Evolutionary conservation across 2,797 vertebrate species (phyloP), one percentile per base, ranked within the genome.

Genomic region (Falco concolor): DNA sequence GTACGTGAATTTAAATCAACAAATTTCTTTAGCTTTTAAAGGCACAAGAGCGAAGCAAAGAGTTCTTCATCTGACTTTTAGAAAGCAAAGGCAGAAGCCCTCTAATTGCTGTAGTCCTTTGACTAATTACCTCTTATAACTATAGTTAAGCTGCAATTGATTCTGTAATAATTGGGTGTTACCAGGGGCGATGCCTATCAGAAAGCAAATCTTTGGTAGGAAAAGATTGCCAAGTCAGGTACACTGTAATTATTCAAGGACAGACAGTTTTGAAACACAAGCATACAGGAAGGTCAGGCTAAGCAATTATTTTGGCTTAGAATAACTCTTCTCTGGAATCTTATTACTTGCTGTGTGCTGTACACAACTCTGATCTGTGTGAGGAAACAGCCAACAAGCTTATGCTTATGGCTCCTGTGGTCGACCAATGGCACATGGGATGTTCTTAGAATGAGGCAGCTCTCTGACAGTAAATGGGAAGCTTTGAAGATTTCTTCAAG

Each of bases 261-360:
- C 79, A 90, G 84, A 32, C 49, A 81, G 84, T 74, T 95, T 70
- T 95, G 93, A 92, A 92, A 96, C 95, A 60, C 69, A 92, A 95
- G 68, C 47, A 16, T 67, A 44, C 68, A 52, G 60, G 84, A 92
- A 96, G 69, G 93, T 94, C 93, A 91, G 61, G 56, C 22, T 44
- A 40, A 91, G 59, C 54, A 94, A 85, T 92, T 96, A 89, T 89
- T 96, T 95, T 84, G 32, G 57, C 84, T 95, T 76, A 84, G 56
- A 91, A 93, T 64, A 95, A 84, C 25, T 18, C 69, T 95, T 67
- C 61, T 78, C 50, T 76, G 56, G n/a, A 85, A 89, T 54, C 42
- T 92, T 85, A 56, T 70, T 90, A 57, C 44, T 85, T 84, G 32
- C 47, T 5, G 9, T 68, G 18, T 0, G 5, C 27, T 1, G 2